Evolutionary conservation across 2,888 invertebrate genomes (phyloP).

Genomic region (Cetonia aurata): DNA sequence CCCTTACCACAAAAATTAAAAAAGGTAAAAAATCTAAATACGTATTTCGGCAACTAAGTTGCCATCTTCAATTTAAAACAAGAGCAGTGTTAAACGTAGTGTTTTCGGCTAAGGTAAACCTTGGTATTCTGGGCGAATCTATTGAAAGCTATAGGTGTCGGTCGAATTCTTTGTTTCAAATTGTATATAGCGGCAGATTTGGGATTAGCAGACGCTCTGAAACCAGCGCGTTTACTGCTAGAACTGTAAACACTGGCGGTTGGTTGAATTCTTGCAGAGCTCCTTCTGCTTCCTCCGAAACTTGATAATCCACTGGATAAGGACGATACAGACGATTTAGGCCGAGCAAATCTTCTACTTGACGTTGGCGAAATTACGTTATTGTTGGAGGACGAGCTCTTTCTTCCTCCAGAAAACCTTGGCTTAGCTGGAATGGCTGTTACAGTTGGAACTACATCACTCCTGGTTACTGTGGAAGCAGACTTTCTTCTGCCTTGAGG

Average conservation of each 20-base stretch:
- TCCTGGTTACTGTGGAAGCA: constrained; percentile 87
- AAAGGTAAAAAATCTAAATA: too few relatives aligned
- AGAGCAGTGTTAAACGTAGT: too few relatives aligned
- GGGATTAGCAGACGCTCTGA: constrained; percentile 68
- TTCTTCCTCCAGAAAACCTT: constrained; percentile 69
- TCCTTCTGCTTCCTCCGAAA: constrained; percentile 67
- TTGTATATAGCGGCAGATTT: constrained; percentile 52
- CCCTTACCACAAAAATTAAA: too few relatives aligned
- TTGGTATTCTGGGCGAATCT: constrained; percentile 60
- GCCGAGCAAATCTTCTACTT: constrained; percentile 69
- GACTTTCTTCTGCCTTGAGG: constrained; percentile 79
- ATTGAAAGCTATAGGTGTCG: constrained; percentile 70
- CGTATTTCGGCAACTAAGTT: too few relatives aligned
- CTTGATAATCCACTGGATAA: constrained; percentile 53
- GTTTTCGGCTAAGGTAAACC: too few relatives aligned
- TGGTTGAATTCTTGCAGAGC: constrained; percentile 70
- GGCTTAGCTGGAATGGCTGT: constrained; percentile 88
- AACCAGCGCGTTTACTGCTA: constrained; percentile 65
- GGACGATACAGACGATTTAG: constrained; percentile 61
- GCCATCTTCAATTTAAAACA: too few relatives aligned
- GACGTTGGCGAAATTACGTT: constrained; percentile 61
- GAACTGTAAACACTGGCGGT: constrained; percentile 64
- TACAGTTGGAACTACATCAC: constrained; percentile 86
- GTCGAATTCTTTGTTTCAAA: constrained; percentile 72
- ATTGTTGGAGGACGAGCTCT: constrained; percentile 58